Evolutionary conservation across 2,888 invertebrate genomes (phyloP).

Genomic region (Pardosa pseudoannulata): DNA sequence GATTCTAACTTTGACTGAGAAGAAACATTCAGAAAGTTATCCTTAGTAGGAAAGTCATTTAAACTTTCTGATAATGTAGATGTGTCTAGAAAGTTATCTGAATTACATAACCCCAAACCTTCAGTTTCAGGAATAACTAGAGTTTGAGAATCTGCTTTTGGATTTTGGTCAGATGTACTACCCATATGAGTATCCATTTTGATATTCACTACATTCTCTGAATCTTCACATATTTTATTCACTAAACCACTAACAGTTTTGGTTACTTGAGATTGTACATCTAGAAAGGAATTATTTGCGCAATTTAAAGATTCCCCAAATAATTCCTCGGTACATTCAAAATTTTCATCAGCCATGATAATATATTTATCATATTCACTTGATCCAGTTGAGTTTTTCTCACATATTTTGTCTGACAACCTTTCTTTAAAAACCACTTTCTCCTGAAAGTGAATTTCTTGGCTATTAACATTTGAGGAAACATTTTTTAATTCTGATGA

Average conservation of each 20-base stretch:
- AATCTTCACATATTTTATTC: not conserved
- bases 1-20: conserved; percentile 4
- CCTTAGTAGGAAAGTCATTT: not conserved
- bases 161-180: not conserved
- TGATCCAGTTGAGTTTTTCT: too few species aligned
- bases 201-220: not conserved
- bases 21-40: not conserved
- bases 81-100: not conserved
- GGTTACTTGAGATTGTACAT: conserved; percentile 21
- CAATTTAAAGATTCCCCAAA: not conserved
- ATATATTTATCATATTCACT: not conserved
- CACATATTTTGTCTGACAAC: not conserved
- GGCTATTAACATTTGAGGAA: not conserved
- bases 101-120: not conserved
- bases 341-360: not conserved
- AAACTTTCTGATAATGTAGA: not conserved
- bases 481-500: not conserved
- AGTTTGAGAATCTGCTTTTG: conserved; percentile 32
- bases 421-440: not conserved
- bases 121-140: conserved; percentile 53
- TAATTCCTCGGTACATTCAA: not conserved
- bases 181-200: too few species aligned
- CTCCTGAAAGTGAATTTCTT: not conserved
- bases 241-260: conserved; percentile 19
- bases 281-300: not conserved